Evolutionary conservation across 64 coral and sea anemone genomes (phyloP), one percentile per base, ranked within the genome.

Genomic region (Montipora capricornis): DNA sequence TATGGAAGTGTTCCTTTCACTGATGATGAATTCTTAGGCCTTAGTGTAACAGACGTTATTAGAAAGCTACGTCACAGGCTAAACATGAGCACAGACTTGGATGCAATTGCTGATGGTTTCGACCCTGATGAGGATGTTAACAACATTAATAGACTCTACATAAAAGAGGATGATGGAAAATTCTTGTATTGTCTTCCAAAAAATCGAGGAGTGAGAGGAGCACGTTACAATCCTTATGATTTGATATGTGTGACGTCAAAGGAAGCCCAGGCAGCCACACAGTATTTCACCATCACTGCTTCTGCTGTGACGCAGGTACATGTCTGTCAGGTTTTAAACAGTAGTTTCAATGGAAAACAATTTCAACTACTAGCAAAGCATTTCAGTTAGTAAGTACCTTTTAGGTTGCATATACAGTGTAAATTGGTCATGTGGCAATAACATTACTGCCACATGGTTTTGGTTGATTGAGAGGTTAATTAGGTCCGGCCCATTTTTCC

Each of bases 241-340:
- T 94, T 99, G 50, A 82, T 90, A 3, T 96, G 97, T 94, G 92
- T 99, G 15, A 79, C 88, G 19, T 91, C 94, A 53, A 62, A 67
- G 44, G 83, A 99, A 44, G 95, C 97, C 68, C 91, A 94, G 83
- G 37, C 88, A 47, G 68, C 71, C 47, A 48, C 83, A 44, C 79
- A 96, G 75, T 93, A 94, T 87, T 99, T 96, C 51, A 96, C 92
- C 19, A 87, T 99, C 2, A 96, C 98, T 71, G 95, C 98, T 77
- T 99, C 98, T 76, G 98, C 98, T 74, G 79, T 99, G 11, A 99
- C 98, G 47, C 95, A 92, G 95, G 98, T 99, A 75, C 29, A 37
- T 37, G 29, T 37, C 29, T 44, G 47, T 49, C 47, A 78, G 5
- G 14, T 52, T 12, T 64, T 64, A 12, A 37, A 37, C 29, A 37